Conservation (phyloP, 2,888 invertebrate species). For the Apocheima hispidaria region DNA sequence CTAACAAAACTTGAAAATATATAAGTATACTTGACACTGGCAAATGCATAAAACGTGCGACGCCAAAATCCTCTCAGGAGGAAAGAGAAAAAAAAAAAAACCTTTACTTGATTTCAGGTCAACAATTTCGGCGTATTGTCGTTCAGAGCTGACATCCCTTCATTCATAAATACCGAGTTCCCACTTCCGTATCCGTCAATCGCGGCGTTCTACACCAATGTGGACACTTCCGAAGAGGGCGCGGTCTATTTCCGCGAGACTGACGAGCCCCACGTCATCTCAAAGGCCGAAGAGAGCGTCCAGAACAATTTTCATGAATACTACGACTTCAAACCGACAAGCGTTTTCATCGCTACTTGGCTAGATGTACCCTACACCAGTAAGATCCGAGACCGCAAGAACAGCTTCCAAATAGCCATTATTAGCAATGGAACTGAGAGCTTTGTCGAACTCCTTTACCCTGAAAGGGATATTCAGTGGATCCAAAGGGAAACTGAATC, state of each 20-base stretch:
- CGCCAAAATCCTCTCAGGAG: no score
- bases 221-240: slow-evolving; percentile 92
- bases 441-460: slow-evolving; percentile 95
- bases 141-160: slow-evolving; percentile 94
- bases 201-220: slow-evolving; percentile 96
- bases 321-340: slow-evolving; percentile 90
- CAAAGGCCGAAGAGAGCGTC: slow-evolving; percentile 90
- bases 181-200: slow-evolving; percentile 95
- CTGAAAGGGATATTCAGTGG: slow-evolving; percentile 96
- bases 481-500: slow-evolving; percentile 92
- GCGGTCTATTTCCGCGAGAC: slow-evolving; percentile 91
- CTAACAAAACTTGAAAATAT: no score
- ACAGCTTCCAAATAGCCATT: slow-evolving; percentile 92
- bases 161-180: slow-evolving; percentile 95
- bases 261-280: slow-evolving; percentile 85
- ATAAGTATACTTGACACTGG: no score
- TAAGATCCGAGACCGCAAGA: slow-evolving; percentile 90
- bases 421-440: slow-evolving; percentile 92
- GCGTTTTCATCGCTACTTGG: slow-evolving; percentile 96
- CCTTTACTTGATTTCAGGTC: slow-evolving; percentile 87
- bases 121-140: slow-evolving; percentile 96
- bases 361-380: slow-evolving; percentile 92
- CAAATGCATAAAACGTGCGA: no score
- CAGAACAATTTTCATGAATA: slow-evolving; percentile 91
- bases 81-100: no score